Percentiles rank a stretch among this genome's conserved stretches.
phyloP scores from a whole-genome alignment of 1,140 invertebrate species.

The Oncopeltus fasciatus region DNA sequence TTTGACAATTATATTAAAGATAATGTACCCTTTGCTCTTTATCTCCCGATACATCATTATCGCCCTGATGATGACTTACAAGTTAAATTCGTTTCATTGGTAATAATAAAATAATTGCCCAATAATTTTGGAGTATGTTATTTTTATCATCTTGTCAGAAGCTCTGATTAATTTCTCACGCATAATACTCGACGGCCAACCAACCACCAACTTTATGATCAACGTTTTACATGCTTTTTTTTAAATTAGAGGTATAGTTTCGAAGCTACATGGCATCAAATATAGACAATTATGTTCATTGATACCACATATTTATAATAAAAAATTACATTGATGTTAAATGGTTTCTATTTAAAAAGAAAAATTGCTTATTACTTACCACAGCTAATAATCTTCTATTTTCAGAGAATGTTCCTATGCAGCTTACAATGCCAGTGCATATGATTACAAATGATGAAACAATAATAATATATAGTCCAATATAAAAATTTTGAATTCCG shows the following conservation, averaged over 20 bases:
- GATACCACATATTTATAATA: not conserved
- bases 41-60: no score
- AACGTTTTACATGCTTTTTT: not conserved
- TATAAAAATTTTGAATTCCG: conserved; percentile 59
- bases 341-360: no score
- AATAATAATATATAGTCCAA: conserved; percentile 65
- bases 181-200: no score
- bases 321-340: no score
- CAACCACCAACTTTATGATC: not conserved
- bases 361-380: conserved; percentile 41
- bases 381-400: conserved; percentile 40
- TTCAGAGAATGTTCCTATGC: conserved; percentile 55
- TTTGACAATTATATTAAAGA: no score
- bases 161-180: not conserved
- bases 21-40: no score
- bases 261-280: not conserved
- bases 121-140: no score
- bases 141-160: not conserved
- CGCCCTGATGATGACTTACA: no score
- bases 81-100: no score
- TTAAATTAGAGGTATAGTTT: not conserved
- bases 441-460: conserved; percentile 52
- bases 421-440: conserved; percentile 53
- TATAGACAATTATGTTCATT: not conserved
- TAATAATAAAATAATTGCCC: no score